Conservation (phyloP, 2,113 vertebrate species). For the Nibea coibor region DNA sequence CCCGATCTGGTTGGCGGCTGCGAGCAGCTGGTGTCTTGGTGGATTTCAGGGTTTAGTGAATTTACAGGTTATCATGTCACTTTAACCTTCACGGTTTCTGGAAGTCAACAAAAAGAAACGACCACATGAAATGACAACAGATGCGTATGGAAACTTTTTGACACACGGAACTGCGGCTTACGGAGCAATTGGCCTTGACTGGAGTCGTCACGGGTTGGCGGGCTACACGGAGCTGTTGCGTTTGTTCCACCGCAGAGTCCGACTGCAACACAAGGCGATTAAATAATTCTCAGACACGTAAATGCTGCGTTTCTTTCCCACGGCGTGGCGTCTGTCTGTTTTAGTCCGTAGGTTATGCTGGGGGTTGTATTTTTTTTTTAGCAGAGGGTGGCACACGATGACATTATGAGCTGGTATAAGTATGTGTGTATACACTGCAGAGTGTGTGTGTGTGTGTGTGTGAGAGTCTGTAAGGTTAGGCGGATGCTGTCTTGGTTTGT, state of each 20-base stretch:
- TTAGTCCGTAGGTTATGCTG: not conserved
- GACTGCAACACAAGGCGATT: not conserved
- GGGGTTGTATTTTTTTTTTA: not conserved
- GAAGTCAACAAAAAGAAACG: not conserved
- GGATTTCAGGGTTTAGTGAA: not conserved
- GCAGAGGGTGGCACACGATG: slow-evolving; percentile 29
- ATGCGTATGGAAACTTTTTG: slow-evolving; percentile 40
- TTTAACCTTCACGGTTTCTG: not conserved
- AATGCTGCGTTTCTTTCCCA: not conserved
- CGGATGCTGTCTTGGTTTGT: slow-evolving; percentile 1
- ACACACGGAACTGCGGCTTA: slow-evolving; percentile 38
- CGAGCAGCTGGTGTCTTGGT: too few species aligned
- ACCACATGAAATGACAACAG: not conserved
- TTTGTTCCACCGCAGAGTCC: too few species aligned
- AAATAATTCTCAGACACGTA: not conserved
- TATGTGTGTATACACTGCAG: not conserved
- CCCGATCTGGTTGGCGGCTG: too few species aligned
- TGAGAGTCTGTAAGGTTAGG: slow-evolving; percentile 11
- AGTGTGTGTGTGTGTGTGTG: slow-evolving; percentile 1
- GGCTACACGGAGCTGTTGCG: slow-evolving; percentile 54
- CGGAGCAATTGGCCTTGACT: slow-evolving; percentile 12
- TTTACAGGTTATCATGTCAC: not conserved
- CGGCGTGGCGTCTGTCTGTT: slow-evolving; percentile 8
- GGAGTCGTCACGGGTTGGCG: not conserved
- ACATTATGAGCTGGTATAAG: slow-evolving; percentile 26